Evolutionary conservation across 2,797 vertebrate genomes (phyloP).

Genomic region (Cetoscarus ocellatus): DNA sequence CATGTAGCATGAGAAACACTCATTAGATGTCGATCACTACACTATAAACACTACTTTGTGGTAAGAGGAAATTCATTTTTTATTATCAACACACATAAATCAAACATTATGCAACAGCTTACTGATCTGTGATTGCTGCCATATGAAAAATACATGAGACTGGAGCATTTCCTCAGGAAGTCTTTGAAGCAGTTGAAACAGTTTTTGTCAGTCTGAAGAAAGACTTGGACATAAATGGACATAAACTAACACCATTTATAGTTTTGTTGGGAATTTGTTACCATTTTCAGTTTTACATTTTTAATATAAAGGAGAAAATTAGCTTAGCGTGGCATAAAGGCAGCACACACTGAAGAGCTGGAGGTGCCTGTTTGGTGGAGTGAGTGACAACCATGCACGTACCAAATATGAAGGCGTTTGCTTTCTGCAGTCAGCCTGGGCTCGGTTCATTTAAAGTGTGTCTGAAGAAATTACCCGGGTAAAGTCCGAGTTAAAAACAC

Average conservation of each 20-base stretch:
- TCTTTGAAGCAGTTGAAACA: background rate
- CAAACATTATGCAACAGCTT: constrained; percentile 35
- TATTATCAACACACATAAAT: constrained; percentile 39
- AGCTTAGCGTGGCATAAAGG: constrained; percentile 15
- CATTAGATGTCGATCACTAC: constrained; percentile 57
- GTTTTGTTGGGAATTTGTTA: no score
- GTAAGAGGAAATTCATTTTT: constrained; percentile 38
- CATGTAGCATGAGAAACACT: constrained; percentile 35
- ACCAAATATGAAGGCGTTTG: no score
- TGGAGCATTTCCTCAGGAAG: constrained; percentile 15
- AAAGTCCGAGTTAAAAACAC: no score
- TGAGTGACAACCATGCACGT: no score
- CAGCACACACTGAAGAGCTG: no score
- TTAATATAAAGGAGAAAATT: background rate
- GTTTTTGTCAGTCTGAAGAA: background rate
- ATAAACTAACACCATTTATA: no score
- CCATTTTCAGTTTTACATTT: no score
- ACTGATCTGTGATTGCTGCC: constrained; percentile 38
- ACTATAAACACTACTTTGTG: constrained; percentile 53
- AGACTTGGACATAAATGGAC: no score
- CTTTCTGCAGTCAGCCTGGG: no score
- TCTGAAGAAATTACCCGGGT: no score
- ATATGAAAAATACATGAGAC: constrained; percentile 32
- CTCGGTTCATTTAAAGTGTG: no score
- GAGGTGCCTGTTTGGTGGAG: no score